Conservation (phyloP, 2,113 vertebrate species). For the Grantiella picta region DNA sequence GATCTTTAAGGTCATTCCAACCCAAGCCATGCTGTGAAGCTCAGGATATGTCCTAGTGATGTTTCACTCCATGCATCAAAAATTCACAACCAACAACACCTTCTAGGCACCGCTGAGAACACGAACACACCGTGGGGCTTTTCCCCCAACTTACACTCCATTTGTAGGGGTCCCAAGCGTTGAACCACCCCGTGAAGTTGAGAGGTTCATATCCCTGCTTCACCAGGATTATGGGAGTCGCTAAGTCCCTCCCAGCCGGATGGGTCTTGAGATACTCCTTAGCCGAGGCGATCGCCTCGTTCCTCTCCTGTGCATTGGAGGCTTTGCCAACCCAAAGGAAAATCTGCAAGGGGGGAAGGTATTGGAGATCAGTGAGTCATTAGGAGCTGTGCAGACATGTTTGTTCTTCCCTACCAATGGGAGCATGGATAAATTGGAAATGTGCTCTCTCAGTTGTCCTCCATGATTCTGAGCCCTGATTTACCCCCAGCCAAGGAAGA, state of each 20-base stretch:
- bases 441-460: background rate
- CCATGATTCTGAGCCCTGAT: background rate
- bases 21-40: background rate
- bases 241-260: conserved; percentile 79
- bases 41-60: background rate
- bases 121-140: fast-evolving
- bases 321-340: conserved; percentile 87
- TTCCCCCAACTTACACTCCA: conserved; percentile 83
- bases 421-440: background rate
- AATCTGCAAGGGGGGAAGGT: conserved; percentile 67
- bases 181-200: conserved; percentile 92
- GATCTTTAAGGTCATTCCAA: background rate
- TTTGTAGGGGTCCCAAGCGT: conserved; percentile 88
- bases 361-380: background rate
- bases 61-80: background rate
- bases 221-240: conserved; percentile 78
- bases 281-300: conserved; percentile 70
- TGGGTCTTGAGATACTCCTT: conserved; percentile 84
- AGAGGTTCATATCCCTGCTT: conserved; percentile 86
- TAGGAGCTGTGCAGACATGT: background rate
- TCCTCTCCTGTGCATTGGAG: conserved; percentile 80
- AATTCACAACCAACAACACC: too few relatives aligned
- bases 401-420: background rate
- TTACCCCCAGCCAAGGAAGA: background rate
- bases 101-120: fast-evolving